These are phyloP conservation scores for Burhinus bistriatus DNA, from an alignment of 2,113 vertebrate species.

Conservation along the genomic window DNA sequence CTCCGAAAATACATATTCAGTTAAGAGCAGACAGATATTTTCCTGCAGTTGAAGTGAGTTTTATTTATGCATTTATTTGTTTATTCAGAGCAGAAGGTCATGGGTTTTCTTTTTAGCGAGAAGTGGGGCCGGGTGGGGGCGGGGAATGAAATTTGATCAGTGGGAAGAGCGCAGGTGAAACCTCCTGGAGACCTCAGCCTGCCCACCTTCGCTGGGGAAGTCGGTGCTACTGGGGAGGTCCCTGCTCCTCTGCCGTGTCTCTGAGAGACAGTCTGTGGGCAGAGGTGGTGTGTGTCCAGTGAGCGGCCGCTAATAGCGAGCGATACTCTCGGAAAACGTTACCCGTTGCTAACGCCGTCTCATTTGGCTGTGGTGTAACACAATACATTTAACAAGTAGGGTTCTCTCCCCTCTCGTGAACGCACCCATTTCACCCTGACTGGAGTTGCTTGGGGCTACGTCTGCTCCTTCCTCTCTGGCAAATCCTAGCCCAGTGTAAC, in stretches of 20 bases:
- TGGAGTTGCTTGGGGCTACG: neutral
- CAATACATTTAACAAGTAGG: neutral
- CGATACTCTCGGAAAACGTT: neutral
- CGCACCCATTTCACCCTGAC: fast-evolving
- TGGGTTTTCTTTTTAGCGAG: neutral
- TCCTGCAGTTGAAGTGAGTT: neutral
- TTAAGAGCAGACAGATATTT: neutral
- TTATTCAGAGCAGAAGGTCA: neutral
- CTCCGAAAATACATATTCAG: neutral
- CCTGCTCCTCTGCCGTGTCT: neutral
- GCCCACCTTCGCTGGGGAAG: neutral
- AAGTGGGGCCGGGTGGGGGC: neutral
- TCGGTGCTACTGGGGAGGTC: fast-evolving
- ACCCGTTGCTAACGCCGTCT: fast-evolving
- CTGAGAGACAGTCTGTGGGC: neutral
- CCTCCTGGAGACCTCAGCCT: neutral
- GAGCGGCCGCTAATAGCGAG: neutral
- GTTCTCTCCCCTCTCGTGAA: fast-evolving
- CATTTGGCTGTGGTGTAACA: neutral
- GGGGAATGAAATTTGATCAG: neutral
- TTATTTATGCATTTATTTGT: neutral
- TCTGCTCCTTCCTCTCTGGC: neutral
- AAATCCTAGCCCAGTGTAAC: neutral
- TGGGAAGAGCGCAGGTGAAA: neutral
- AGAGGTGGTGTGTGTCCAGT: neutral